Percentiles rank a stretch among this genome's conserved stretches.
Evolutionary conservation across 2,888 invertebrate species (phyloP).

Genomic region (Lasioglossum leucozonium): DNA sequence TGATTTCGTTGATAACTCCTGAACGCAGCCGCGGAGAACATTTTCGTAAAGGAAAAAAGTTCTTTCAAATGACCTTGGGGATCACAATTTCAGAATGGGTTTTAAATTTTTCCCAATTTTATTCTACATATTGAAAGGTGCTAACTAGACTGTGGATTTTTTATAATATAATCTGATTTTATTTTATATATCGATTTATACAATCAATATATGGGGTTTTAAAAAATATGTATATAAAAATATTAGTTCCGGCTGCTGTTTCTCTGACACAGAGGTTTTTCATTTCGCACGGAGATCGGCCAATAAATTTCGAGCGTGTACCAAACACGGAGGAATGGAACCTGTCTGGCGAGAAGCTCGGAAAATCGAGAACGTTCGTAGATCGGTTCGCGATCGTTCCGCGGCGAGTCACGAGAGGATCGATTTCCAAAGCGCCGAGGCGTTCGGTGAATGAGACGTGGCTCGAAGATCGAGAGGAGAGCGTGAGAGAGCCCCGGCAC

Average conservation of each 20-base stretch:
- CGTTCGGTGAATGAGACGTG: conserved; percentile 68
- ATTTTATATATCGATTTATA: too few relatives aligned
- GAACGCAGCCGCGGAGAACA: too few relatives aligned
- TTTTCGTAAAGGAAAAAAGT: too few relatives aligned
- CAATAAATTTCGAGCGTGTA: neutral
- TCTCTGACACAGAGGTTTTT: neutral
- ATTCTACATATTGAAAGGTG: too few relatives aligned
- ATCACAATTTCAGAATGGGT: too few relatives aligned
- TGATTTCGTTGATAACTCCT: too few relatives aligned
- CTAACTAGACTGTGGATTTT: too few relatives aligned
- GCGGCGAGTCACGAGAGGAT: conserved; percentile 50
- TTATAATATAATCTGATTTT: too few relatives aligned
- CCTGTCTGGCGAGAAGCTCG: neutral
- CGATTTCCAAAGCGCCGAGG: conserved; percentile 61
- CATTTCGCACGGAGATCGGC: neutral
- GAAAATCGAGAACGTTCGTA: neutral
- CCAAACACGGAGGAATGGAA: neutral
- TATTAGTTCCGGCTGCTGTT: neutral
- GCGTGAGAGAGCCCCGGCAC: conserved; percentile 65
- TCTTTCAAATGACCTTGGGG: too few relatives aligned
- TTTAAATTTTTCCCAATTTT: neutral
- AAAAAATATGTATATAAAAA: neutral
- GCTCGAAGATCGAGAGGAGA: conserved; percentile 41
- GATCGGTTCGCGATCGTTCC: conserved; percentile 12
- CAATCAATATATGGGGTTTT: neutral